A percentile compares a stretch with the other conserved stretches of the same genome.
Evolutionary conservation across 2,113 vertebrate genomes (phyloP).

Genomic region (Cyphomyrus plagiostoma): DNA sequence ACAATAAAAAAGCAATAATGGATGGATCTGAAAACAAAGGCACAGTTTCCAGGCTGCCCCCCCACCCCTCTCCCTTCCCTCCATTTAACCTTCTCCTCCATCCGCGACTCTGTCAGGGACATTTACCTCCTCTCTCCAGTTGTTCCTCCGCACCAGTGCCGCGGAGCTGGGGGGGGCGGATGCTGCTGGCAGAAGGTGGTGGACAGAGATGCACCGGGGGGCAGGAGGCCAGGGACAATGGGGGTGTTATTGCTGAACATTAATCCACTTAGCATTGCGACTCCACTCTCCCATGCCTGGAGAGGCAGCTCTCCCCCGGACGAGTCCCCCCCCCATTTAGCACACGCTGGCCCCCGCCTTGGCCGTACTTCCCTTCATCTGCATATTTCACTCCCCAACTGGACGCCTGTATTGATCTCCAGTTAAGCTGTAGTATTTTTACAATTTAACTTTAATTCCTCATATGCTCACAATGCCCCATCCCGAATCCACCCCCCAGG

Average conservation of each 20-base stretch:
- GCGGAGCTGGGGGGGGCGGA: constrained; percentile 38
- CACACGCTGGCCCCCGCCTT: constrained; percentile 22
- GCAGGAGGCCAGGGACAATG: constrained; percentile 23
- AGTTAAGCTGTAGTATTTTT: background rate
- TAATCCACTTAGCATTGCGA: constrained; percentile 50
- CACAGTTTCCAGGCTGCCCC: background rate
- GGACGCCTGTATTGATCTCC: background rate
- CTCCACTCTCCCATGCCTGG: constrained; percentile 44
- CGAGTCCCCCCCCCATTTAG: constrained; percentile 21
- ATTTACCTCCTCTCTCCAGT: background rate
- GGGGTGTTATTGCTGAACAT: constrained; percentile 42
- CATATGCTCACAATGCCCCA: background rate
- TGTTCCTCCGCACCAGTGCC: background rate
- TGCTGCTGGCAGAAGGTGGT: constrained; percentile 41
- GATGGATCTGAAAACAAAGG: background rate
- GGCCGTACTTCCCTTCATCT: constrained; percentile 16
- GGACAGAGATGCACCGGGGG: constrained; percentile 15
- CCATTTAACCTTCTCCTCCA: constrained; percentile 3
- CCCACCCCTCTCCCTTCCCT: constrained; percentile 7
- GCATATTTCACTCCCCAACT: background rate
- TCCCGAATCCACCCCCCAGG: background rate
- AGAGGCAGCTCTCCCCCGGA: background rate
- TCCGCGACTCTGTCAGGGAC: constrained; percentile 16
- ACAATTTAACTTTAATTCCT: background rate
- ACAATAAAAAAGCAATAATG: constrained; percentile 11